Evolutionary conservation across 2,888 invertebrate genomes (phyloP).

Genomic region (Microdon myrmicae): DNA sequence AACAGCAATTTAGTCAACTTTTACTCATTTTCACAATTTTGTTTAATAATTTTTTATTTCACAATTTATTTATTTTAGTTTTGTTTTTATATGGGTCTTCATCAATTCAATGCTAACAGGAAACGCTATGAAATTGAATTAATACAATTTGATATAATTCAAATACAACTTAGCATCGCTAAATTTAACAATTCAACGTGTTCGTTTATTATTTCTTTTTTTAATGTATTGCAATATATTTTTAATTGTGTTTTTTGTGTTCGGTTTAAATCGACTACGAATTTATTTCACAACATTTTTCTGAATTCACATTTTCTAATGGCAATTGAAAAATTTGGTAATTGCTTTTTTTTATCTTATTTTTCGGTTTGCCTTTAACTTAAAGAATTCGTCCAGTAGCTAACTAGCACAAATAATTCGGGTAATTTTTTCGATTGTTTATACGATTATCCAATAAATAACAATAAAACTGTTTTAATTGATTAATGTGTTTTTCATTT

Average conservation of each 20-base stretch:
- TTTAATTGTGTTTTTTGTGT: too few relatives aligned
- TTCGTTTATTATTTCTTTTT: slow-evolving; percentile 15
- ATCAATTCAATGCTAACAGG: slow-evolving; percentile 45
- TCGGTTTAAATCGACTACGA: too few relatives aligned
- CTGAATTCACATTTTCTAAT: too few relatives aligned
- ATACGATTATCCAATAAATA: slow-evolving; percentile 44
- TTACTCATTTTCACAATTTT: too few relatives aligned
- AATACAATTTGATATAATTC: slow-evolving; percentile 39
- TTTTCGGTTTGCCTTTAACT: too few relatives aligned
- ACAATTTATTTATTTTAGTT: slow-evolving; percentile 19
- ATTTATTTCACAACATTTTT: slow-evolving; percentile 21
- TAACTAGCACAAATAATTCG: slow-evolving; percentile 24
- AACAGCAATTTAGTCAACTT: too few relatives aligned
- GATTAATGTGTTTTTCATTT: too few relatives aligned
- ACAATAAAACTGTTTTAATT: slow-evolving; percentile 36
- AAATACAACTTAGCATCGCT: slow-evolving; percentile 45
- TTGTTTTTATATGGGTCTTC: too few relatives aligned
- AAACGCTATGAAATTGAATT: slow-evolving; percentile 43
- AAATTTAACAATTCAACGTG: slow-evolving; percentile 44
- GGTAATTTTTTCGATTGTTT: slow-evolving; percentile 17
- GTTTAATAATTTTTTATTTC: not conserved
- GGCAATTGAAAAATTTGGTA: too few relatives aligned
- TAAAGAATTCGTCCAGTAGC: slow-evolving; percentile 28
- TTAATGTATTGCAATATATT: slow-evolving; percentile 11
- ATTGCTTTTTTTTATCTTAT: too few relatives aligned